Base-by-base conservation (phyloP, 2,888 invertebrate species). In the Rhingia campestris region DNA sequence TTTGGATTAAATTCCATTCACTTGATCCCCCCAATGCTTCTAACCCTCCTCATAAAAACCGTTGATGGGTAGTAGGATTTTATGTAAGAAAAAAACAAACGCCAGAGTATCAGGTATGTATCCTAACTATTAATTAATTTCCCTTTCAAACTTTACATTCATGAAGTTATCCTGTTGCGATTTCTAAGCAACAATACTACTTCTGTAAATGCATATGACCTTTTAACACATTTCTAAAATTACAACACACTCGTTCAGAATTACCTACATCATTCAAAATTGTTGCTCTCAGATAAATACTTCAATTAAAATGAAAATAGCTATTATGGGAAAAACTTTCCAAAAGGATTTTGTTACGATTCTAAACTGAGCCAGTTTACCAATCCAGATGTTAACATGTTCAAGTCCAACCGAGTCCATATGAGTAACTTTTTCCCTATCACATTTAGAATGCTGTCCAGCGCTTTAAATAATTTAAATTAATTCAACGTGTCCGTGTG, bases 401-500 rank as follows among this genome's bases (percentile, higher is more conserved):
- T 14, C 14, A 33, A 10, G 45, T n/a, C 43, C 41, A 56, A 14
- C 35, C 6, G 7, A 53, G 22, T 2, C 32, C 51, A 32, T 30
- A 32, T 53, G 12, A 4, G 3, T 22, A 47, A 49, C 61, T 61
- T 45, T 61, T 14, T 32, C 14, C 6, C 6, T 12, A 9, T 35
- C 14, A 37, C 43, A 41, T 32, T 43, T 39, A 7, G 35, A 47
- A 41, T 41, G 45, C 45, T 41, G 22, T 14, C 35, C 22, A 54
- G 43, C 1, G 30, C 22, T 67, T 54, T 54, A 56, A 56, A 43
- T 54, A 56, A 54, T 45, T 47, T 67, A 54, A 54, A 67, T 56
- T 67, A 67, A 67, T 67, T 67, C 33, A 67, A 54, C 54, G 54
- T 56, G 33, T 54, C 53, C 39, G 51, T 66, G 39, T 41, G 30